Base-by-base conservation (phyloP, 2,113 vertebrate genomes). In the Felis chaus region DNA sequence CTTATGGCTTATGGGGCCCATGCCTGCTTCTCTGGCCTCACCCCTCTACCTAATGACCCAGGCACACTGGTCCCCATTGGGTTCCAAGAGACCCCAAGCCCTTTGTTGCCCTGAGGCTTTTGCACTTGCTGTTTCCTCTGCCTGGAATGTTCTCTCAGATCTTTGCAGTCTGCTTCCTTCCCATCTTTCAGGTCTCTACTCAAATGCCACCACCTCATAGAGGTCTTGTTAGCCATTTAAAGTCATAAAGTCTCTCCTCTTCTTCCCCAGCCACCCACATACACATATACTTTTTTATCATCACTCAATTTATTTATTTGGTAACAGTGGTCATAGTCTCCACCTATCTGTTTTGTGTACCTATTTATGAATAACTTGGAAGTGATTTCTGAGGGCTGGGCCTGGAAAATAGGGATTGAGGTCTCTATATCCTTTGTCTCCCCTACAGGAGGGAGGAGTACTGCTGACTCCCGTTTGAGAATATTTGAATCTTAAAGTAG, bases 131-230 rank as follows among this genome's bases (percentile, higher is more conserved):
- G 1, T 79, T 91, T 19, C 25, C 16, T 81, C 13, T 82, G 61
- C 63, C 82, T 89, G 27, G 45, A 93, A 96, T 78, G 57, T 88
- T 86, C 27, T 53, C 27, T 41, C 14, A 68, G 83, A 93, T 82
- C 25, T 86, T 91, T 71, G 21, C 78, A 50, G 14, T 33, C 10
- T 69, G 29, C 23, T 11, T 84, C 63, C 36, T 96, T 88, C 81
- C 80, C 65, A 88, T 91, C 80, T 85, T 94, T 91, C 50, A 39
- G 65, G 36, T 76, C 91, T 97, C 48, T 95, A 29, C 31, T 69
- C 55, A 94, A 69, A 69, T 57, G 80, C 68, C 29, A 61, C 33
- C 61, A 73, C 33, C 15, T 45, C 63, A 16, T 18, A 68, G 48
- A 65, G 33, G 50, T 36, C 79, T 95, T 74, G 53, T 29, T 68